Conservation (phyloP, 2,888 invertebrate species). For the Agriopis marginaria region DNA sequence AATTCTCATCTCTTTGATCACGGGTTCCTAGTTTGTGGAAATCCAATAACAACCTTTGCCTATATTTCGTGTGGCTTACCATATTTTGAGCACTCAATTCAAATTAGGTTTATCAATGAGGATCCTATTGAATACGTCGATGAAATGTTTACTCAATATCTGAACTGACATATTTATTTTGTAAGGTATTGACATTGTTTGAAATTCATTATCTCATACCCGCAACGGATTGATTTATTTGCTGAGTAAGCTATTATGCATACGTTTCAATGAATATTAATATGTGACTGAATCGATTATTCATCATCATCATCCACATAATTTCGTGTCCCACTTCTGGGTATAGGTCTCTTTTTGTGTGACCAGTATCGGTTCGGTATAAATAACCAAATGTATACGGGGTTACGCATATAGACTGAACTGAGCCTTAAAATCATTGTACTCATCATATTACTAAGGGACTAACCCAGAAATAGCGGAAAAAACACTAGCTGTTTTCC, state of each 20-base stretch:
- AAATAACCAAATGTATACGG: no score
- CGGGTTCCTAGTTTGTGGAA: not conserved
- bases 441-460: no score
- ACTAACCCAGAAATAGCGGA: no score
- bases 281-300: not conserved
- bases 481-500: no score
- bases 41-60: not conserved
- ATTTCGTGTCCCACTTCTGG: not conserved
- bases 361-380: not conserved
- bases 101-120: constrained; percentile 16
- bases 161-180: constrained; percentile 17
- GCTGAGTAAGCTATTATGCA: not conserved
- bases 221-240: constrained; percentile 9
- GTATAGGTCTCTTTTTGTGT: not conserved
- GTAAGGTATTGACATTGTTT: constrained; percentile 6
- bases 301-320: not conserved
- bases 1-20: not conserved
- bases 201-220: constrained; percentile 1
- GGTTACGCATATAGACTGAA: no score
- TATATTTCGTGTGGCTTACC: not conserved
- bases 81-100: not conserved
- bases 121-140: constrained; percentile 1
- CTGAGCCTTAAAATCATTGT: no score
- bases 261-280: not conserved
- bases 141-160: constrained; percentile 15